A percentile compares a stretch with the other conserved stretches of the same genome.
Evolutionary conservation across 2,113 vertebrate genomes (phyloP).

Genomic region (Muntiacus reevesi): DNA sequence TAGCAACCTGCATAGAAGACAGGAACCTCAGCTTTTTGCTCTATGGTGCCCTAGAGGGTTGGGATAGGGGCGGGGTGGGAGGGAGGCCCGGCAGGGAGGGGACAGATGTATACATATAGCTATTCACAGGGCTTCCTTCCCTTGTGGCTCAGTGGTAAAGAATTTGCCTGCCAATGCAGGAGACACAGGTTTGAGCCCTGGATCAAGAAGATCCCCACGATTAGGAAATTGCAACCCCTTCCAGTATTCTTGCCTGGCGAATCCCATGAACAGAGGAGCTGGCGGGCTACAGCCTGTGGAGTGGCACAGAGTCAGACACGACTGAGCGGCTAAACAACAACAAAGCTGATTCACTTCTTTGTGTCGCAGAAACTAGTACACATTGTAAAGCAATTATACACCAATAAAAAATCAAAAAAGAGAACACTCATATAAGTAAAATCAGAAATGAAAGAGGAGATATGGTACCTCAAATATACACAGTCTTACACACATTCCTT

Average conservation of each 20-base stretch:
- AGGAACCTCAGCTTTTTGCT: not conserved
- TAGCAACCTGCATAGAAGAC: not conserved
- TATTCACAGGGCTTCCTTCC: not conserved
- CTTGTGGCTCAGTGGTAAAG: not conserved
- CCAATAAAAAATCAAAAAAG: not conserved
- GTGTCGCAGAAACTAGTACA: not conserved
- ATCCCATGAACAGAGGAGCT: not conserved
- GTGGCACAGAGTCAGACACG: not conserved
- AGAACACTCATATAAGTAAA: not conserved
- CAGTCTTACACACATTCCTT: not conserved
- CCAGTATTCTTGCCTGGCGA: not conserved
- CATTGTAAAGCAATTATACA: not conserved
- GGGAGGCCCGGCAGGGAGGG: not conserved
- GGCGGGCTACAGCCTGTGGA: rapidly evolving
- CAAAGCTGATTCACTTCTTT: not conserved
- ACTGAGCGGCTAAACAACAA: not conserved
- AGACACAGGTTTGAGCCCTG: not conserved
- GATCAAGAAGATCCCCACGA: not conserved
- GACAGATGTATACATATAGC: not conserved
- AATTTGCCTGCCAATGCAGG: not conserved
- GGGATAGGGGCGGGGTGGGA: rapidly evolving
- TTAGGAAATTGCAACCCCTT: not conserved
- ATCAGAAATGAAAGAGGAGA: not conserved
- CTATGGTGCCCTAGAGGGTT: not conserved
- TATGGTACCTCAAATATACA: not conserved